phyloP scores from a whole-genome alignment of 2,797 vertebrate species.

The Enteromius trimaculatus region DNA sequence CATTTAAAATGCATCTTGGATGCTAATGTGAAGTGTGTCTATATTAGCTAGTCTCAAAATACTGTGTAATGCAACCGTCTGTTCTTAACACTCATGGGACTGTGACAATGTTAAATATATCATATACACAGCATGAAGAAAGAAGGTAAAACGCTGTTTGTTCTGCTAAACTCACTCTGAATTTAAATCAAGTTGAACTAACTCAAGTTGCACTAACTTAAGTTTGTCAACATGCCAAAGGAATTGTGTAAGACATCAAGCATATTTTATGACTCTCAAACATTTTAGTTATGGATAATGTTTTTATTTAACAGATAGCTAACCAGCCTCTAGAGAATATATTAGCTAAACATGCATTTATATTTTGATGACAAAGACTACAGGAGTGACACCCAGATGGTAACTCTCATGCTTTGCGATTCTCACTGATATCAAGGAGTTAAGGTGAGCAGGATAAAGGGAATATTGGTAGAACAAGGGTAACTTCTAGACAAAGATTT shows the following conservation, averaged over 20 bases:
- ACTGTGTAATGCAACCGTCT: conserved; percentile 22
- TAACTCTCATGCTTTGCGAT: not conserved
- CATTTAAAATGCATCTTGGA: not conserved
- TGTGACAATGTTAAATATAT: not conserved
- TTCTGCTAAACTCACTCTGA: conserved; percentile 3
- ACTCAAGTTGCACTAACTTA: not conserved
- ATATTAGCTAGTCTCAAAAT: conserved; percentile 26
- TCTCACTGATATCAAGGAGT: not conserved
- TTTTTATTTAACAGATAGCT: not conserved
- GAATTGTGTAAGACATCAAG: not conserved
- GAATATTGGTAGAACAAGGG: not conserved
- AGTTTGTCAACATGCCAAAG: not conserved
- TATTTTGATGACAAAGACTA: not conserved
- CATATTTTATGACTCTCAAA: not conserved
- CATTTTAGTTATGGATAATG: not conserved
- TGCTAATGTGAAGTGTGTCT: not conserved
- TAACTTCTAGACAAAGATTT: not conserved
- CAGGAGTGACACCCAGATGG: not conserved
- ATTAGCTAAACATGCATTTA: not conserved
- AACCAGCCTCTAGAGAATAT: not conserved
- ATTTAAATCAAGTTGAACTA: not conserved
- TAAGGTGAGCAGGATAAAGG: not conserved
- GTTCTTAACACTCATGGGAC: conserved; percentile 24
- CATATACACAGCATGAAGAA: not conserved
- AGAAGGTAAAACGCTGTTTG: not conserved